Conservation (phyloP, 2,797 vertebrate species). For the Natrix natrix region DNA sequence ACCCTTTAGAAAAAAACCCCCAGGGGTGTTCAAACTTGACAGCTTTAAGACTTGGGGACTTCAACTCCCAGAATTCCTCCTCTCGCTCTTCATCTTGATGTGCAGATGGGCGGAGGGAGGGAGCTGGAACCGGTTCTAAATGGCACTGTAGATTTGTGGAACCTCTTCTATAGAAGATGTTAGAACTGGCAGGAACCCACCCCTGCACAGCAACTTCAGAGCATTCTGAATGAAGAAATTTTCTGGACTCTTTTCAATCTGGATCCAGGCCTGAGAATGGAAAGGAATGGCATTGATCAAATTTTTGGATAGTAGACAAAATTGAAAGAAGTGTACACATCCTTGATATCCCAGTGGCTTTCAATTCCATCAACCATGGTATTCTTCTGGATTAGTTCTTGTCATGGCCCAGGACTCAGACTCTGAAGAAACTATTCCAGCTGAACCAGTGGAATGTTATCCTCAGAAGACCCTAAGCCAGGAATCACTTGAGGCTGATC, state of each 20-base stretch:
- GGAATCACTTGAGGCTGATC: too few relatives aligned
- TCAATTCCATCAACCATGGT: background rate
- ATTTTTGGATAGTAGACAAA: background rate
- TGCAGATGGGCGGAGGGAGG: too few relatives aligned
- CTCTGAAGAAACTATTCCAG: background rate
- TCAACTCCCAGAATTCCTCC: too few relatives aligned
- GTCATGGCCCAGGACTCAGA: background rate
- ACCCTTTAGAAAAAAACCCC: too few relatives aligned
- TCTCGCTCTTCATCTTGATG: too few relatives aligned
- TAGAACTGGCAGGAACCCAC: too few relatives aligned
- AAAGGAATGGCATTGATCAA: background rate
- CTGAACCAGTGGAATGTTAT: background rate
- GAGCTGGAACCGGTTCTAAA: too few relatives aligned
- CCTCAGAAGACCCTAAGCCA: too few relatives aligned
- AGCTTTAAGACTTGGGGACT: too few relatives aligned
- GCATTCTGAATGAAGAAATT: background rate
- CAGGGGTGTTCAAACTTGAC: too few relatives aligned
- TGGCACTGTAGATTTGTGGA: too few relatives aligned
- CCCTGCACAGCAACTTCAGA: background rate
- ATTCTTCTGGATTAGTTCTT: background rate
- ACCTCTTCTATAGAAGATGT: too few relatives aligned
- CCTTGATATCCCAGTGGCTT: background rate
- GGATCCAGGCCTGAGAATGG: background rate
- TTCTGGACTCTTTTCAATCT: background rate
- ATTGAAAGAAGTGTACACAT: background rate